Percentiles rank a stretch among this genome's conserved stretches.
Conservation (phyloP, 2,797 vertebrate genomes). For the Emys orbicularis region DNA sequence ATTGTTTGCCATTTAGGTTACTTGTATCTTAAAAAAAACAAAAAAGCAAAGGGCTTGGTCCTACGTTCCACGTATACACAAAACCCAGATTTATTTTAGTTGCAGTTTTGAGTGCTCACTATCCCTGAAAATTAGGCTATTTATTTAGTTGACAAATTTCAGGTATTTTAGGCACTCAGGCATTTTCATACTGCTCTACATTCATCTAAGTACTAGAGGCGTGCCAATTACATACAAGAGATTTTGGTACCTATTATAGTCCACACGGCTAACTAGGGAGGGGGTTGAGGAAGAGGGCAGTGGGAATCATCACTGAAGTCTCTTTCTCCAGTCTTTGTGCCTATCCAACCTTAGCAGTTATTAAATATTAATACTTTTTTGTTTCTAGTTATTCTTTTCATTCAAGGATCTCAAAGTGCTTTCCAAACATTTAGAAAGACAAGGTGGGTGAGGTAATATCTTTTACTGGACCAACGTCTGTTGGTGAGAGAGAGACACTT, state of each 20-base stretch:
- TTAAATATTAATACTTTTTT: not conserved
- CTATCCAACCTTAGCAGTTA: not conserved
- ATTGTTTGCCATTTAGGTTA: not conserved
- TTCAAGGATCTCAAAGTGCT: not conserved
- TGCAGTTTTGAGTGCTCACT: not conserved
- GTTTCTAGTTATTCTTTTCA: not conserved
- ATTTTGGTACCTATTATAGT: not conserved
- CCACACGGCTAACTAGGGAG: not conserved
- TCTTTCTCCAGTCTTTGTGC: not conserved
- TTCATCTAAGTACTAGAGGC: not conserved
- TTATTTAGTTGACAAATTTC: not conserved
- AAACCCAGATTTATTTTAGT: not conserved
- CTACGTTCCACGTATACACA: not conserved
- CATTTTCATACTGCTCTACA: not conserved
- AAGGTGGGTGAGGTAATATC: not conserved
- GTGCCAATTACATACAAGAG: not conserved
- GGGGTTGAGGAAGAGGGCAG: not conserved
- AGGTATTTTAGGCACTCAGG: not conserved
- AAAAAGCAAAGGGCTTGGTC: not conserved
- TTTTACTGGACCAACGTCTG: not conserved
- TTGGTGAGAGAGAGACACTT: not conserved
- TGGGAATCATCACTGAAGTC: not conserved
- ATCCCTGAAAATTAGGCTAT: fast-evolving
- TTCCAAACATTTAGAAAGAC: not conserved
- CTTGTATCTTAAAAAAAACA: not conserved